Base-by-base conservation (phyloP, 1,140 invertebrate genomes). In the Hormaphis cornu region DNA sequence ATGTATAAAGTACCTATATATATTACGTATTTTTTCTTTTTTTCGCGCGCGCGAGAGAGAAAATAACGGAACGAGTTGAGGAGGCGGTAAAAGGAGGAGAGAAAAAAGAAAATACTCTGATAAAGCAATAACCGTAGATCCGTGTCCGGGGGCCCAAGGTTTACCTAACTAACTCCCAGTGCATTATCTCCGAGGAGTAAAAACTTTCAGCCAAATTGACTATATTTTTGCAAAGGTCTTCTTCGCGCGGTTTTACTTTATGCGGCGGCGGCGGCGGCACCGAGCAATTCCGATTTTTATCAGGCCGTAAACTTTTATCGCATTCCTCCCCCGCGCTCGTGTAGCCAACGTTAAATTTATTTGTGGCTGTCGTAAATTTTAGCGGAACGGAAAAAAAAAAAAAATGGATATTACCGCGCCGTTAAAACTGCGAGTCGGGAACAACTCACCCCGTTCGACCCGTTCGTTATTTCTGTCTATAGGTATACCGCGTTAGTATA, bases 171-270 rank as follows among this genome's bases (percentile, higher is more conserved):
- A 66, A 66, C 61, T 66, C 61, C 42, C 61, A 30, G 44, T 12
- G 58, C 40, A 61, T 61, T 61, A 61, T 66, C 61, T 66, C 28
- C 35, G 30, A 22, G 61, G n/a, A n/a, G n/a, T n/a, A n/a, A 66
- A 66, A 66, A 66, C 61, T 66, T 66, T 66, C 61, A 66, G 61
- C 61, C 35, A 66, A 66, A 66, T 66, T 66, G 61, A 66, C 61
- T 66, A 48, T 66, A n/a, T n/a, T n/a, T n/a, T 66, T 66, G 20
- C 61, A 35, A 46, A 66, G 61, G 61, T 66, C 44, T 66, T 66
- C 59, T 66, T 66, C 61, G 44, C n/a, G n/a, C n/a, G n/a, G n/a
- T 66, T 66, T 48, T 66, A 66, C 61, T 66, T 66, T 66, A 66
- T 66, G 44, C 42, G 28, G 12, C 42, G 18, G 42, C 42, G 16